Evolutionary conservation across 2,113 vertebrate species (phyloP), one percentile per base, ranked within the genome.

Genomic region (Calcarius ornatus): DNA sequence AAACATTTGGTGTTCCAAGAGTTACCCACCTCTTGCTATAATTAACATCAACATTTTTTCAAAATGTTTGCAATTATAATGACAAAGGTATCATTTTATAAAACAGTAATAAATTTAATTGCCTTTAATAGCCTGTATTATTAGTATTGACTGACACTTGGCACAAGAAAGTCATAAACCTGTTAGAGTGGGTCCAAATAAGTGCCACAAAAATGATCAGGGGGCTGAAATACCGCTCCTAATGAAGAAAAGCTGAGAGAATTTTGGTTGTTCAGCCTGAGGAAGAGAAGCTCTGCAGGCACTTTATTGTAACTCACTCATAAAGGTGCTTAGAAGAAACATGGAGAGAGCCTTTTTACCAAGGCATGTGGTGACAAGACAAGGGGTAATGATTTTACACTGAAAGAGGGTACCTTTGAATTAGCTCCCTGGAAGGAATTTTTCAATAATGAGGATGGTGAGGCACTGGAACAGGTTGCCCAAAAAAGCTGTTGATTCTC

Each of bases 161-260:
- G 15, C 25, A 50, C 12, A 65, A 50, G 57, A 23, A 56, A 35
- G 27, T 42, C 3, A 12, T 18, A 35, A 48, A 80, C 9, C 14
- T 48, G 14, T 37, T 42, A 27, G 9, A 64, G 17, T 0, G 0
- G 5, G 22, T 80, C 35, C 2, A 2, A 33, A 28, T 0, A 2
- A 65, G 50, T 33, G 37, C 15, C 59, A 64, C 31, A 42, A 16
- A 64, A 57, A 22, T 19, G 1, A 57, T 64, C 50, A 72, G 35
- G 11, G 19, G 11, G 11, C 21, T 48, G 35, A 57, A 80, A 72
- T 12, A 18, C 22, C 21, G 48, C 30, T 11, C 24, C 11, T 64
- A 57, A 57, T 23, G 35, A 57, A 33, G 35, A 42, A 80, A 72
- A 72, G 9, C 50, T 50, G 64, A 53, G 21, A 54, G 17, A 64